These are phyloP conservation scores for Rhagophthalmus giganteus DNA, from an alignment of 2,888 invertebrate species.

Conservation along the genomic window DNA sequence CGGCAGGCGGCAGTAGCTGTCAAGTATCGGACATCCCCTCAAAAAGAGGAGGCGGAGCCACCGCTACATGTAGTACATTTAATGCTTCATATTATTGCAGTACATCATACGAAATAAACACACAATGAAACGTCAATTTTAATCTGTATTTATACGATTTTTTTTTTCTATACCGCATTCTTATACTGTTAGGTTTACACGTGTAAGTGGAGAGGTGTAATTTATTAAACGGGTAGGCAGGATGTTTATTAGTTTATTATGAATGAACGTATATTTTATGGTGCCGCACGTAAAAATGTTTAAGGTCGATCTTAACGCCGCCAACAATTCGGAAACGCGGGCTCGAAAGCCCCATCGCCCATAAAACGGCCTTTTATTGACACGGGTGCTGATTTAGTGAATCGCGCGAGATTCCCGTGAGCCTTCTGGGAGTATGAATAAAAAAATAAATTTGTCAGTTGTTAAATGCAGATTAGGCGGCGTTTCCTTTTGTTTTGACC, in stretches of 20 bases:
- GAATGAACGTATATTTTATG: too few species aligned
- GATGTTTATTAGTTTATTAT: background rate
- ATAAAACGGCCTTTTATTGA: too few species aligned
- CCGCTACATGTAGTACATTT: constrained; percentile 46
- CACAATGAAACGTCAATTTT: constrained; percentile 37
- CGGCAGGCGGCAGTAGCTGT: constrained; percentile 51
- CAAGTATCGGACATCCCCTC: constrained; percentile 47
- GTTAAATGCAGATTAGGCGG: too few species aligned
- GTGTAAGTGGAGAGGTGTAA: background rate
- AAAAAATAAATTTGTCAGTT: too few species aligned
- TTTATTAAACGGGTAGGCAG: background rate
- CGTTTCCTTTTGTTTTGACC: too few species aligned
- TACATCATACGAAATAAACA: constrained; percentile 44
- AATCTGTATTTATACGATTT: constrained; percentile 35
- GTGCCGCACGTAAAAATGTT: too few species aligned
- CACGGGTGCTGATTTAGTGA: too few species aligned
- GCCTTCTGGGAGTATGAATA: too few species aligned
- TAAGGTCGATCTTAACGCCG: too few species aligned
- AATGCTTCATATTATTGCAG: constrained; percentile 46
- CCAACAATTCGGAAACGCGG: too few species aligned
- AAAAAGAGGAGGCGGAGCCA: constrained; percentile 48
- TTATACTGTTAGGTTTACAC: constrained; percentile 9
- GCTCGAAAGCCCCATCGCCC: too few species aligned
- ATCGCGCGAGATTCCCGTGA: too few species aligned
- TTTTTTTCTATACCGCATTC: constrained; percentile 7